Evolutionary conservation across 2,888 invertebrate species (phyloP), one percentile per base, ranked within the genome.

Genomic region (Troides helena): DNA sequence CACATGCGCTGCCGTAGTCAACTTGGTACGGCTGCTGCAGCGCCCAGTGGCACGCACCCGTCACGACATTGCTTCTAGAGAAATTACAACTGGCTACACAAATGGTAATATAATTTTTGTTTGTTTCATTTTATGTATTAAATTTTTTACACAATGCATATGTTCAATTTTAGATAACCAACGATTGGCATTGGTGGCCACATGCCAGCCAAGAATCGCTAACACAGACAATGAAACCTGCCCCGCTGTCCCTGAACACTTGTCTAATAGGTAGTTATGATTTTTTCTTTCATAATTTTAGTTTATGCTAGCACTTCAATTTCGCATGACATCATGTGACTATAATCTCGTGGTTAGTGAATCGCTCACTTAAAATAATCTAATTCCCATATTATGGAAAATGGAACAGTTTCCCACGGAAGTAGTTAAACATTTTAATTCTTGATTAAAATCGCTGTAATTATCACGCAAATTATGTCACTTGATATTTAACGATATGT

Each of bases 1-100:
- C 0, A 93, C 98, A 25, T 97, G 97, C 8, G 98, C 98, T 79
- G 98, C 98, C 80, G 93, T 98, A 14, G 95, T 98, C 30, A 93
- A 94, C 23, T 87, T 99, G 17, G 86, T 98, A 43, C 91, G 98
- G 12, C 94, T 94, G 56, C 88, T 99, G 92, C 94, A 1, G 86
- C 96, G 60, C 89, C 50, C 88, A 85, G 67, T 93, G 93, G 93
- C 90, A 92, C 73, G 80, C 80, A 0, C 89, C 92, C 0, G 73
- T 93, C 59, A 84, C 88, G 0, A 76, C 88, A 0, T 72, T 92
- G 23, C 76, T 93, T 1, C 76, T 88, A 0, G 92, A 93, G 58
- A 90, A 92, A 71, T 76, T 93, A 68, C 92, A 91, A 69, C 74
- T 89, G n/a, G 89, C 92, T 8, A 89, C 90, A 1, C 90, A 90